Conservation (phyloP, 2,797 vertebrate genomes). For the Helostoma temminkii region DNA sequence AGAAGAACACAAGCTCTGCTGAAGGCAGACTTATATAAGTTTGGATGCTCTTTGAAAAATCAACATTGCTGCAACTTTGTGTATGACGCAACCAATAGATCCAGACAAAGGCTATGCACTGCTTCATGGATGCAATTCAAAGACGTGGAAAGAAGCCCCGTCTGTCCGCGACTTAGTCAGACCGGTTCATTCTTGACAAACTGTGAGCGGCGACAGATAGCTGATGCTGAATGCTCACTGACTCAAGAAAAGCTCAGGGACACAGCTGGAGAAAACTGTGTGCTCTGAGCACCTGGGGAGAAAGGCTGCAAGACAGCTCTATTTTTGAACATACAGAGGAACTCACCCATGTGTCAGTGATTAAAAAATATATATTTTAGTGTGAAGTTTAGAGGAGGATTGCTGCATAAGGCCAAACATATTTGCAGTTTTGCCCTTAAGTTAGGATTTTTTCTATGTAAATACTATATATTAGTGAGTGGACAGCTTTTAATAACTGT, state of each 20-base stretch:
- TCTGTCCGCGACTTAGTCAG: conserved; percentile 1
- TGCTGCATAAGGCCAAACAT: conserved; percentile 8
- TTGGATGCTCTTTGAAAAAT: conserved; percentile 15
- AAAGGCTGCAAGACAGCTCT: neutral
- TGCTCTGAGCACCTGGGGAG: neutral
- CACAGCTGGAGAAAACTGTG: conserved; percentile 2
- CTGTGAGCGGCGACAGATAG: neutral
- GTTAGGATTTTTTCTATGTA: neutral
- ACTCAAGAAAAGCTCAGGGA: conserved; percentile 27
- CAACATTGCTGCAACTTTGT: conserved; percentile 14
- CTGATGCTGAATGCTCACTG: neutral
- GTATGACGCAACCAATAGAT: conserved; percentile 2
- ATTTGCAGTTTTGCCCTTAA: neutral
- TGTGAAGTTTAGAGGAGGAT: conserved; percentile 1
- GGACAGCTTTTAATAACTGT: neutral
- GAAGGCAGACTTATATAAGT: neutral
- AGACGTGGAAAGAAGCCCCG: conserved; percentile 13
- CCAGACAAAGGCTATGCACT: conserved; percentile 47
- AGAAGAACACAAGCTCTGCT: neutral
- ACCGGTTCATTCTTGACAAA: conserved; percentile 9
- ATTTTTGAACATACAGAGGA: conserved; percentile 8
- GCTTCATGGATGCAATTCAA: conserved; percentile 33
- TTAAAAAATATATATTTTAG: neutral
- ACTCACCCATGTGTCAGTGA: neutral
- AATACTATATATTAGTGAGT: conserved; percentile 14